These are phyloP conservation scores for Aquatica leii DNA, from an alignment of 2,888 invertebrate species.

Conservation along the genomic window DNA sequence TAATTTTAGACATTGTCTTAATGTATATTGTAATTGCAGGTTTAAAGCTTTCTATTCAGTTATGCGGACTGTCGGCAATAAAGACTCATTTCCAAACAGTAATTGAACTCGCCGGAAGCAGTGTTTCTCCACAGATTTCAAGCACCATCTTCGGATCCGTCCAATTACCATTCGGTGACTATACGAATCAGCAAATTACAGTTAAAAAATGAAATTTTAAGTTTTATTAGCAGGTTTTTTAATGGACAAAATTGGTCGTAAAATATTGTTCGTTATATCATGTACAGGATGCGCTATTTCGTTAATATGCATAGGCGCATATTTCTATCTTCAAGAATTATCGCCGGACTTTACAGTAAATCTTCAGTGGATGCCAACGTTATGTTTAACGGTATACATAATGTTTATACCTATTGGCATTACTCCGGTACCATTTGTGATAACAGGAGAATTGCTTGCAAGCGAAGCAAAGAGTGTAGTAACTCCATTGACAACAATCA, in stretches of 20 bases:
- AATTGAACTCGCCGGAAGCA: conserved; percentile 64
- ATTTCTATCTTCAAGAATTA: too few species aligned
- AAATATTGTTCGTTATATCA: background rate
- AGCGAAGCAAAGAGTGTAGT: too few species aligned
- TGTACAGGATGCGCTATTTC: background rate
- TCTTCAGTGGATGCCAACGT: too few species aligned
- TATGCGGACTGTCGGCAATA: conserved; percentile 68
- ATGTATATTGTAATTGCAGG: conserved; percentile 61
- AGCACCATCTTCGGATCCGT: conserved; percentile 70
- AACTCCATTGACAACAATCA: too few species aligned
- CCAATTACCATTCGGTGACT: conserved; percentile 65
- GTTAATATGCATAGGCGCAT: too few species aligned
- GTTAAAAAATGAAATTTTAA: background rate
- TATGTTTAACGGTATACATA: too few species aligned
- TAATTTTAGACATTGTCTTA: background rate
- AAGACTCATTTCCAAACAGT: conserved; percentile 67
- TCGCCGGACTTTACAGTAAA: too few species aligned
- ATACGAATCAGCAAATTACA: conserved; percentile 62
- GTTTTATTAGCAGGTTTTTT: background rate
- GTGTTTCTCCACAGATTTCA: conserved; percentile 64
- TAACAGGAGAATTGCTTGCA: too few species aligned
- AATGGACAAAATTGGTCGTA: conserved; percentile 5
- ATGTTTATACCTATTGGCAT: too few species aligned
- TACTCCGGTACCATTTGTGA: too few species aligned
- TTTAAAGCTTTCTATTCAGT: conserved; percentile 66